phyloP scores from a whole-genome alignment of 2,888 invertebrate species.

The Ceriagrion tenellum region DNA sequence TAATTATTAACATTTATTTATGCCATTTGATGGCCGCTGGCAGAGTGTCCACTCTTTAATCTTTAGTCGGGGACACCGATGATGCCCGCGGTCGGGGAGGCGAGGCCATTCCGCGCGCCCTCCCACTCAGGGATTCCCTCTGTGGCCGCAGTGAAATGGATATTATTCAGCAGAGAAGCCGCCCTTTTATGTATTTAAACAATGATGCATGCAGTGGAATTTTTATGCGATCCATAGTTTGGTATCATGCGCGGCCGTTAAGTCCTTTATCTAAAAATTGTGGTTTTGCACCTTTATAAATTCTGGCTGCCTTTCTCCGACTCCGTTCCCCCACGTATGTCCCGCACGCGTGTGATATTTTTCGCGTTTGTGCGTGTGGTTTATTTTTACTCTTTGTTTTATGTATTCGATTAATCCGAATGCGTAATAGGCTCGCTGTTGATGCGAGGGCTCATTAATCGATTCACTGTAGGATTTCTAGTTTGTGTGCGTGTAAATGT shows the following conservation, averaged over 20 bases:
- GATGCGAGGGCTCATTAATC: conserved; percentile 48
- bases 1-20: conserved; percentile 9
- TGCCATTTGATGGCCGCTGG: neutral
- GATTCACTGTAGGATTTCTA: neutral
- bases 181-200: conserved; percentile 1
- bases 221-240: neutral
- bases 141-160: neutral
- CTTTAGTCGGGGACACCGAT: neutral
- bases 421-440: conserved; percentile 44
- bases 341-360: neutral
- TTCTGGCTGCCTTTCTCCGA: neutral
- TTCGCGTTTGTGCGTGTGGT: neutral
- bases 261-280: conserved; percentile 31
- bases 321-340: neutral
- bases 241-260: conserved; percentile 8
- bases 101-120: neutral
- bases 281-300: conserved; percentile 28
- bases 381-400: neutral
- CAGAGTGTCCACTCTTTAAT: neutral
- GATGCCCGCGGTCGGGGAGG: neutral
- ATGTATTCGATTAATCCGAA: neutral
- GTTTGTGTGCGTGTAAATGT: neutral
- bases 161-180: neutral
- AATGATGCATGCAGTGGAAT: neutral
- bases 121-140: neutral